Base-by-base conservation (phyloP, 2,888 invertebrate species). In the Elaeidobius kamerunicus region DNA sequence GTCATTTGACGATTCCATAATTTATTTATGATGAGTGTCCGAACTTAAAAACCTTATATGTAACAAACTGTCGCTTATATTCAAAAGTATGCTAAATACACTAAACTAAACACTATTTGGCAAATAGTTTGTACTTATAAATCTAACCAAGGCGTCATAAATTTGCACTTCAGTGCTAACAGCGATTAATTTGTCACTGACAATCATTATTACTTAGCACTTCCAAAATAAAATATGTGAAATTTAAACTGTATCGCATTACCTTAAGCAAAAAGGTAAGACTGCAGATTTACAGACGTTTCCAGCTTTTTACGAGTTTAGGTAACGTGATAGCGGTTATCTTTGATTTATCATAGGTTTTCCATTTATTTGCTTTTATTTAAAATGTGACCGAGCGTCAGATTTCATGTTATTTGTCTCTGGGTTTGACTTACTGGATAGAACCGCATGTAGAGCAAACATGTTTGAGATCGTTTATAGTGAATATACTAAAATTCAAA, bases 121-220 rank as follows among this genome's bases (percentile, higher is more conserved):
- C 16, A 41, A 47, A 52, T 17, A 12, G n/a, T 27, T 40, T 39
- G 35, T 42, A 20, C 36, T 42, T 47, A 36, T 41, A 27, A 42
- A 46, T 38, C 32, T 27, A 32, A 17, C 46, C 20, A 44, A 50
- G 50, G 42, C 47, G 36, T 52, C 44, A 56, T 49, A 43, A 52
- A 52, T 56, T 56, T 34, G 36, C 56, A 49, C 52, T 15, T 9
- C 1, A 14, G 35, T 32, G 56, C 20, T 55, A 55, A 55, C 35
- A 17, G 18, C 28, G 50, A 55, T 55, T 55, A 55, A 55, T 55
- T 55, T 51, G 43, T 42, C 17, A 45, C 16, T 17, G 35, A 34
- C 36, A 47, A 39, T 42, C 50, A 55, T 55, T 30, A 46, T 51
- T 38, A 43, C 30, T 55, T 55, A 51, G 46, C 51, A 51, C 51